Percentiles rank a stretch among this genome's conserved stretches.
Evolutionary conservation across 2,797 vertebrate genomes (phyloP).

Genomic region (Lutjanus campechanus): DNA sequence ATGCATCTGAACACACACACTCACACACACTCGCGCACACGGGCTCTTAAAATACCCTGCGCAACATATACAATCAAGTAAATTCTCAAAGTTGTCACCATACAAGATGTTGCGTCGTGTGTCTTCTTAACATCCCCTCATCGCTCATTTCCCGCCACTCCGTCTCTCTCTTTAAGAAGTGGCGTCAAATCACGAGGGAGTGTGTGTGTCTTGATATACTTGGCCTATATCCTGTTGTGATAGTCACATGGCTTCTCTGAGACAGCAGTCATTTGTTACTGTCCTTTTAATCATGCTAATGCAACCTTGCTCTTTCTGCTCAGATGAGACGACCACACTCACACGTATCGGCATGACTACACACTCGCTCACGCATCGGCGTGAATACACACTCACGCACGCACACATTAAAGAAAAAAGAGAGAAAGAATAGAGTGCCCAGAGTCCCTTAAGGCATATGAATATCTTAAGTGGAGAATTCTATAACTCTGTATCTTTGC

Average conservation of each 20-base stretch:
- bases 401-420: slow-evolving; percentile 44
- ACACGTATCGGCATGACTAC: neutral
- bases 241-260: slow-evolving; percentile 70
- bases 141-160: slow-evolving; percentile 27
- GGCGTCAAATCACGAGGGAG: slow-evolving; percentile 44
- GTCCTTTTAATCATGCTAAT: slow-evolving; percentile 87
- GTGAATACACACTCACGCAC: slow-evolving; percentile 19
- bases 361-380: neutral
- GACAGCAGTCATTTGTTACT: slow-evolving; percentile 84
- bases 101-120: neutral
- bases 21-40: slow-evolving; percentile 13
- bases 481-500: slow-evolving; percentile 67
- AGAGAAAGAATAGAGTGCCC: slow-evolving; percentile 75
- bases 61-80: slow-evolving; percentile 34
- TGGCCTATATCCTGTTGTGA: slow-evolving; percentile 75
- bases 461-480: slow-evolving; percentile 79
- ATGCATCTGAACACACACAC: slow-evolving; percentile 65
- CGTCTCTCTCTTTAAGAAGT: slow-evolving; percentile 40
- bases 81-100: slow-evolving; percentile 27
- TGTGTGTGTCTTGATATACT: slow-evolving; percentile 51
- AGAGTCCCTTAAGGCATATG: slow-evolving; percentile 72
- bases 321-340: slow-evolving; percentile 54
- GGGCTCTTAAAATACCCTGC: slow-evolving; percentile 29
- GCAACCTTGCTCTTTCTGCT: slow-evolving; percentile 52
- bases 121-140: slow-evolving; percentile 10